Evolutionary conservation across 2,113 vertebrate genomes (phyloP), one percentile per base, ranked within the genome.

Genomic region (Paratilapia polleni): DNA sequence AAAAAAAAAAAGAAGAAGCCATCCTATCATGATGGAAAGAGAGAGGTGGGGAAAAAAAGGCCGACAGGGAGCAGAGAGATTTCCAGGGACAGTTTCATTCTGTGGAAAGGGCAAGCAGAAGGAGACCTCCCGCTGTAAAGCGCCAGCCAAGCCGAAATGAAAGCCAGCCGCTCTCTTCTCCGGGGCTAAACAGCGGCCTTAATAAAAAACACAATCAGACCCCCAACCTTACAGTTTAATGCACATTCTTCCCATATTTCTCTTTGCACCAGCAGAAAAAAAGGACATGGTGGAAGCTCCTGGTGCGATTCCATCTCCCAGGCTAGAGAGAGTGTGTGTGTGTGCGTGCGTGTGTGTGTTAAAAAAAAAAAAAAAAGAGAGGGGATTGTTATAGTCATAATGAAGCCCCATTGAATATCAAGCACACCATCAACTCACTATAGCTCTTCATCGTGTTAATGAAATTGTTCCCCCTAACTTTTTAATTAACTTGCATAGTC

Each of bases 151-250:
- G 91, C 89, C 77, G 85, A 96, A 96, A 96, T 96, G 94, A 96
- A 96, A 96, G 94, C 92, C 88, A 82, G 91, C 85, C 84, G 63
- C 87, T 93, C 94, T 94, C 94, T 95, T 94, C 95, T 95, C 95
- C 12, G 85, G 86, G 95, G 95, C 95, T 93, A 94, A 95, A 95
- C 91, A 90, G 91, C 73, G 36, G 89, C 90, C 93, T 95, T 95
- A 95, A 96, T 95, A 95, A 95, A 94, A 95, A 96, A 94, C 91
- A 95, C 93, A 95, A 95, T 95, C 95, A 95, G 88, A 94, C 93
- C 91, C 91, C 91, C 86, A 91, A 85, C 91, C 91, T 96, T 94
- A 95, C 96, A 96, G 86, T 96, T 96, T 96, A 96, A 96, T 96
- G 95, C 89, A 91, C 91, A 94, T 89, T 95, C 90, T 92, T 91